Percentiles rank a stretch among this genome's conserved stretches.
Evolutionary conservation across 2,797 vertebrate genomes (phyloP).

Genomic region (Hypotaenidia philippensis): DNA sequence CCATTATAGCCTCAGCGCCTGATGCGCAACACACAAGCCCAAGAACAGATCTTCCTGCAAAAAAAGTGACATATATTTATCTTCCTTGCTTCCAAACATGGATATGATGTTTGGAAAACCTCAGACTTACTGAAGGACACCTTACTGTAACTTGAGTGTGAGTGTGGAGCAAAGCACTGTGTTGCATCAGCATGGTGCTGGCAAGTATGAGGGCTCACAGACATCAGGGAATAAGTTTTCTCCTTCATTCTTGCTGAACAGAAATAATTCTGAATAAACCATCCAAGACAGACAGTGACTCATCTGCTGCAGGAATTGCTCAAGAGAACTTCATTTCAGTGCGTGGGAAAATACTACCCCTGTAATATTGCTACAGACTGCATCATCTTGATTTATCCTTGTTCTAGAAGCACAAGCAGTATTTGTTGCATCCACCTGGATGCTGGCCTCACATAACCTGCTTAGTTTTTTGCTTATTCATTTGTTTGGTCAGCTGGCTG

Average conservation of each 20-base stretch:
- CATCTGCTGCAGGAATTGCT: conserved; percentile 53
- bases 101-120: not conserved
- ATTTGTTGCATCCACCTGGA: conserved; percentile 42
- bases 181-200: not conserved
- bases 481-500: conserved; percentile 32
- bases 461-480: conserved; percentile 31
- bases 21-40: not conserved
- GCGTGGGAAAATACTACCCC: conserved; percentile 40
- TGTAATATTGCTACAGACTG: conserved; percentile 19
- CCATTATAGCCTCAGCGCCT: not conserved
- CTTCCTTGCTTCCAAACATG: not conserved
- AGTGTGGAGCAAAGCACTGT: not conserved
- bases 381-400: conserved; percentile 36
- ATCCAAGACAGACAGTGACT: conserved; percentile 64
- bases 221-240: not conserved
- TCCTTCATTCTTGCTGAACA: conserved; percentile 25
- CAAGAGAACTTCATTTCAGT: conserved; percentile 50
- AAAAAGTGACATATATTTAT: not conserved
- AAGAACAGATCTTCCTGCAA: not conserved
- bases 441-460: conserved; percentile 21
- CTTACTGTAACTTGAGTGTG: not conserved
- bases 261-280: conserved; percentile 44
- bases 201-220: not conserved
- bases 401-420: not conserved
- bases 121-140: not conserved